Evolutionary conservation across 2,888 invertebrate species (phyloP), one percentile per base, ranked within the genome.

Genomic region (Barypeithes pellucidus): DNA sequence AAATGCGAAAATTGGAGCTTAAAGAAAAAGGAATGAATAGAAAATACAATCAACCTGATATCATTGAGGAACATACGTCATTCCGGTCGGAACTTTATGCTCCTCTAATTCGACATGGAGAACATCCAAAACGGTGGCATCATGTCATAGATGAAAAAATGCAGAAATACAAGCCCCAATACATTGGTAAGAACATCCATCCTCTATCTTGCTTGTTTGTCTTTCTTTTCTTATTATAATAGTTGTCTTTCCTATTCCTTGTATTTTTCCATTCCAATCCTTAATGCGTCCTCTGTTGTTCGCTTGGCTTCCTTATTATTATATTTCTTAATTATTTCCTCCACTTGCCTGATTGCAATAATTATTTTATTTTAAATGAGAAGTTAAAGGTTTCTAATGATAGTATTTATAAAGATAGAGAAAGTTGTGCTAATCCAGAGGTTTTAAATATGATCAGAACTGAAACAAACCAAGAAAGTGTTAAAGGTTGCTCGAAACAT

Each of bases 71-170:
- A 0, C 87, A 91, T 14, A 85, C 84, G 0, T 89, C 91, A 77
- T 90, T 89, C 41, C 86, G 89, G 24, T 92, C 92, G 0, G 90
- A 91, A 75, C 81, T 91, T 24, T 90, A 91, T 82, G 91, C 90
- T 0, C 92, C 93, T 0, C 84, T 90, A 33, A 88, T 90, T 61
- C 83, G 92, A 36, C 88, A 91, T 80, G 93, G 93, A 0, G 89
- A 90, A 78, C 89, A 91, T 88, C 91, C 92, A 0, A 88, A 89
- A 73, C 87, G 89, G 54, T 86, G 89, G 76, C 91, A 91, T 77
- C 89, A 88, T 72, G 83, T 86, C 43, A 88, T 90, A 24, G 82
- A 83, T 43, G 82, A 85, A 47, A 80, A 80, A 52, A 65, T 81
- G 65, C 80, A 81, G 66, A 79, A 80, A 67, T 85, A 84, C 68